Evolutionary conservation across 2,888 invertebrate species (phyloP).

Genomic region (Diloba caeruleocephala): DNA sequence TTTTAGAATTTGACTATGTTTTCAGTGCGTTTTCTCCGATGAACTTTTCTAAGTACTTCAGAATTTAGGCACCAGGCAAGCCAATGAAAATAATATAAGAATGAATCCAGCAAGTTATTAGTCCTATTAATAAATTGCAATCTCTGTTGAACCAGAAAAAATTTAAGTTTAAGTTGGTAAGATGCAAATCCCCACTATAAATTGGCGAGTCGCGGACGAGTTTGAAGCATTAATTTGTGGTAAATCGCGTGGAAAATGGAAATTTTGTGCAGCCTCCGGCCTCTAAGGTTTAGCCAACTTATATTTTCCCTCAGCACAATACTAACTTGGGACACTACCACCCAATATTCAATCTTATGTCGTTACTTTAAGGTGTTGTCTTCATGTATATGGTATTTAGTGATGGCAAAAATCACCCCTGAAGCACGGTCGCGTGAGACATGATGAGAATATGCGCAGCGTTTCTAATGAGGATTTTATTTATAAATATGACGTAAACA

Average conservation of each 20-base stretch:
- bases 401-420: slow-evolving; percentile 10
- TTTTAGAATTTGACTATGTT: too few relatives aligned
- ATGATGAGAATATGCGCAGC: slow-evolving; percentile 76
- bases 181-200: slow-evolving; percentile 83
- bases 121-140: slow-evolving; percentile 63
- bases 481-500: slow-evolving; percentile 54
- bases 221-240: slow-evolving; percentile 86
- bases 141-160: slow-evolving; percentile 68
- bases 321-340: slow-evolving; percentile 9
- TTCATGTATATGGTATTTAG: slow-evolving; percentile 10
- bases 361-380: slow-evolving; percentile 47
- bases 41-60: too few relatives aligned
- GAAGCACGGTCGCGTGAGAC: slow-evolving; percentile 62
- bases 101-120: slow-evolving; percentile 6
- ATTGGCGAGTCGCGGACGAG: slow-evolving; percentile 83
- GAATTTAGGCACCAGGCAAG: background rate
- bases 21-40: too few relatives aligned
- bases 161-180: slow-evolving; percentile 65
- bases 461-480: slow-evolving; percentile 73
- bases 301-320: slow-evolving; percentile 53
- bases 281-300: slow-evolving; percentile 66
- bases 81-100: slow-evolving; percentile 11
- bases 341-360: slow-evolving; percentile 45
- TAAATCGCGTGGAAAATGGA: slow-evolving; percentile 88
- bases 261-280: slow-evolving; percentile 87